These are phyloP conservation scores for Amphiprion percula DNA, from an alignment of 2,113 vertebrate genomes.

Conservation along the genomic window DNA sequence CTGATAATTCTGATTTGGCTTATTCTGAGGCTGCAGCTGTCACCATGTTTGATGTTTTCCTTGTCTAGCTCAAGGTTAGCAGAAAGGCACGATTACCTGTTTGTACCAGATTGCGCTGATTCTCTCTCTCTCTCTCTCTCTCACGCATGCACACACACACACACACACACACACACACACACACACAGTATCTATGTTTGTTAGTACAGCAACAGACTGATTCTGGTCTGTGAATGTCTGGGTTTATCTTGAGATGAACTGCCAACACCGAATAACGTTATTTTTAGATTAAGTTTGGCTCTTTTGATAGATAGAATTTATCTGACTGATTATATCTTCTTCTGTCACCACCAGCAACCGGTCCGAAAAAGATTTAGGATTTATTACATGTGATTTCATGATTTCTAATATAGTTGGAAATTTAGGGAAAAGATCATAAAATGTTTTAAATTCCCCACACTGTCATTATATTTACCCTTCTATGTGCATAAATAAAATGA, in stretches of 20 bases:
- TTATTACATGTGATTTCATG: too few species aligned
- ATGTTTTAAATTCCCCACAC: too few species aligned
- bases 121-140: too few species aligned
- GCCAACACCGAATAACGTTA: neutral
- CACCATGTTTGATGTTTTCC: slow-evolving; percentile 9
- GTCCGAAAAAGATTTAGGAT: too few species aligned
- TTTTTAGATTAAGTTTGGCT: too few species aligned
- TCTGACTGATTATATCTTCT: too few species aligned
- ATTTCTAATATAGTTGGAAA: neutral
- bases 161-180: too few species aligned
- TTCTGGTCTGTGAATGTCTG: neutral
- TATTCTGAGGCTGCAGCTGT: neutral
- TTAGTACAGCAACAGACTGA: neutral
- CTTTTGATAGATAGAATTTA: too few species aligned
- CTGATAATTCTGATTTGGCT: too few species aligned
- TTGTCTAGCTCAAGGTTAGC: neutral
- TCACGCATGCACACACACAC: neutral
- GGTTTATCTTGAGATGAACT: neutral
- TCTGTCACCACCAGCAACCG: too few species aligned
- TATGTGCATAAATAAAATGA: too few species aligned
- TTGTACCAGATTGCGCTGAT: neutral
- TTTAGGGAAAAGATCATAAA: neutral
- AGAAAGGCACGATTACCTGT: neutral
- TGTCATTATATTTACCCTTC: too few species aligned
- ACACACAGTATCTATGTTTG: neutral